These are phyloP conservation scores for Myiothlypis chrysogaster DNA, from an alignment of 2,797 vertebrate species.

Conservation along the genomic window DNA sequence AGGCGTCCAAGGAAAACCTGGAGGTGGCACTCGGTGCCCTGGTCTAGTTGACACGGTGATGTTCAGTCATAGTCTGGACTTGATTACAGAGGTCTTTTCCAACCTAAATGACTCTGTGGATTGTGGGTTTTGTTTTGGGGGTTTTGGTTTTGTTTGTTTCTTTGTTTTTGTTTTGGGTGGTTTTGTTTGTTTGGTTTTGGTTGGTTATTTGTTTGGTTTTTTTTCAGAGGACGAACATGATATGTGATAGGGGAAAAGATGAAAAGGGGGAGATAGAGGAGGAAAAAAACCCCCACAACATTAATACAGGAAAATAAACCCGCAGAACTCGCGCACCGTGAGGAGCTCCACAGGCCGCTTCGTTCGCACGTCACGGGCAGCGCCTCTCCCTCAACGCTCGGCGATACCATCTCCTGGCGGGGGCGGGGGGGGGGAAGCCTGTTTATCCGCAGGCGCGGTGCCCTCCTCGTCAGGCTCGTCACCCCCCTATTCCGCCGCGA, in stretches of 20 bases:
- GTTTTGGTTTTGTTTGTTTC: neutral
- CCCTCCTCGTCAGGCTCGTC: fast-evolving
- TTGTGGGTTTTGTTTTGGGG: neutral
- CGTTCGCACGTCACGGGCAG: fast-evolving
- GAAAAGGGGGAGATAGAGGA: neutral
- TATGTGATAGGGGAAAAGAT: neutral
- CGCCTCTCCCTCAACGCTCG: neutral
- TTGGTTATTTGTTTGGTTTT: too few relatives aligned
- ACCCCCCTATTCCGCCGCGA: neutral
- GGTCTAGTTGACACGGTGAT: neutral
- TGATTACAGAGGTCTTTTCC: neutral
- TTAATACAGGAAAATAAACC: neutral
- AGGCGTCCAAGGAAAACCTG: neutral
- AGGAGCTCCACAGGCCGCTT: fast-evolving
- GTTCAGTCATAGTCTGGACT: neutral
- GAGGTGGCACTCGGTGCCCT: neutral
- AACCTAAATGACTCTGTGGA: neutral
- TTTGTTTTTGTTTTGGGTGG: too few relatives aligned
- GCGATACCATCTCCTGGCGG: neutral
- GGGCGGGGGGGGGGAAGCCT: neutral
- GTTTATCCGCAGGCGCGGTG: fast-evolving
- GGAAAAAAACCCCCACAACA: neutral
- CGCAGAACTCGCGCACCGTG: fast-evolving
- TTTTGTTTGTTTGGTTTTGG: neutral
- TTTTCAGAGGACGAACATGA: neutral